Evolutionary conservation across 2,888 invertebrate genomes (phyloP).

Genomic region (Xanthia togata): DNA sequence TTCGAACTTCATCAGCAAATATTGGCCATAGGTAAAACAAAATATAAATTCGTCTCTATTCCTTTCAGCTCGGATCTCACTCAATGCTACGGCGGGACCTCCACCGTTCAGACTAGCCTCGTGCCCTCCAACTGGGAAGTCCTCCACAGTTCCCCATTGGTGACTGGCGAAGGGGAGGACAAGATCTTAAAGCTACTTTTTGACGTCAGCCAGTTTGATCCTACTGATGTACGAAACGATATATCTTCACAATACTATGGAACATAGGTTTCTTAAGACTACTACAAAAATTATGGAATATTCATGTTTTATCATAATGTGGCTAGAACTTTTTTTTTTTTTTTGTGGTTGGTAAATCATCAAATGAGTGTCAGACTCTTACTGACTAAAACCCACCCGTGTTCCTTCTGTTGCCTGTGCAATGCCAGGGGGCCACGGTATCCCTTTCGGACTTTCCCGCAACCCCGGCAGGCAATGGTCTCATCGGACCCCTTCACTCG

Average conservation of each 20-base stretch:
- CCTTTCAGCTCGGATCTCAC: conserved; percentile 67
- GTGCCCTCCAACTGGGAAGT: conserved; percentile 66
- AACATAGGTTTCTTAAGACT: not conserved
- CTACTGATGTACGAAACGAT: conserved; percentile 94
- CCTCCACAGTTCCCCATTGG: conserved; percentile 93
- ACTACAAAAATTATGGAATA: not conserved
- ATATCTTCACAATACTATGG: not conserved
- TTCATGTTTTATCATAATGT: too few species aligned
- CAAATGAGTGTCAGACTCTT: too few species aligned
- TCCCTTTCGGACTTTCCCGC: too few species aligned
- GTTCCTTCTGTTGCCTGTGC: too few species aligned
- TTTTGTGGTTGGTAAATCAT: too few species aligned
- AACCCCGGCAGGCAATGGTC: too few species aligned
- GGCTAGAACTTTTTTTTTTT: too few species aligned
- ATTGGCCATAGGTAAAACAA: too few species aligned
- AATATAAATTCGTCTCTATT: not conserved
- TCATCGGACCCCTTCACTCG: too few species aligned
- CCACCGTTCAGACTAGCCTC: not conserved
- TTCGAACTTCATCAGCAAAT: not conserved
- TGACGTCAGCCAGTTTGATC: conserved; percentile 97
- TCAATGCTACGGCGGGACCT: conserved; percentile 61
- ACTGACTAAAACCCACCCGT: too few species aligned
- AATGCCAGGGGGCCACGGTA: too few species aligned
- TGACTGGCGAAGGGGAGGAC: conserved; percentile 96
- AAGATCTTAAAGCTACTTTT: conserved; percentile 97